These are phyloP conservation scores for Camponotus pennsylvanicus DNA, from an alignment of 1,140 invertebrate species.

Conservation along the genomic window DNA sequence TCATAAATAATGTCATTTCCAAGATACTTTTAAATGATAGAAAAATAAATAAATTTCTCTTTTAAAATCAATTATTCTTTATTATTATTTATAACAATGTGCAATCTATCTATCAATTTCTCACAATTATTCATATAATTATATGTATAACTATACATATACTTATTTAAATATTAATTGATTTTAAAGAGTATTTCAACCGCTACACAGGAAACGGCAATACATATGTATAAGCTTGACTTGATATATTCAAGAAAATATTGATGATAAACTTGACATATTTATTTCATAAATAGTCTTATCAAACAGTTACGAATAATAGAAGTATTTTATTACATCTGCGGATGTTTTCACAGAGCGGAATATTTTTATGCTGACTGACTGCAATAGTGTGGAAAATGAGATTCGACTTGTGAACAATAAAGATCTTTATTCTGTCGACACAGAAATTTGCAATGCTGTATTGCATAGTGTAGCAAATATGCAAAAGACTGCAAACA, in stretches of 20 bases:
- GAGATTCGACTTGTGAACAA: slow-evolving; percentile 36
- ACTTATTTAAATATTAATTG: too few relatives aligned
- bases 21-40: too few relatives aligned
- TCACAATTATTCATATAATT: too few relatives aligned
- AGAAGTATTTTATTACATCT: background rate
- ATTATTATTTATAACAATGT: too few relatives aligned
- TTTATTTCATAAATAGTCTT: slow-evolving; percentile 30
- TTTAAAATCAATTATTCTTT: too few relatives aligned
- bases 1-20: background rate
- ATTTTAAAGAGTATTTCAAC: too few relatives aligned
- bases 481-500: background rate
- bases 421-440: slow-evolving; percentile 37
- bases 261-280: background rate
- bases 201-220: too few relatives aligned
- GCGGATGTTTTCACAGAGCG: background rate
- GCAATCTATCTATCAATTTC: too few relatives aligned
- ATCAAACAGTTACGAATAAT: background rate
- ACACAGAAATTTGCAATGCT: slow-evolving; percentile 16
- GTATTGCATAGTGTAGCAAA: slow-evolving; percentile 14
- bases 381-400: slow-evolving; percentile 17
- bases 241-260: background rate
- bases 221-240: too few relatives aligned
- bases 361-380: slow-evolving; percentile 15
- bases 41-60: background rate
- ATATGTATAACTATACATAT: too few relatives aligned